Base-by-base conservation (phyloP, 2,888 invertebrate species). In the Noctuana brunneofusca region DNA sequence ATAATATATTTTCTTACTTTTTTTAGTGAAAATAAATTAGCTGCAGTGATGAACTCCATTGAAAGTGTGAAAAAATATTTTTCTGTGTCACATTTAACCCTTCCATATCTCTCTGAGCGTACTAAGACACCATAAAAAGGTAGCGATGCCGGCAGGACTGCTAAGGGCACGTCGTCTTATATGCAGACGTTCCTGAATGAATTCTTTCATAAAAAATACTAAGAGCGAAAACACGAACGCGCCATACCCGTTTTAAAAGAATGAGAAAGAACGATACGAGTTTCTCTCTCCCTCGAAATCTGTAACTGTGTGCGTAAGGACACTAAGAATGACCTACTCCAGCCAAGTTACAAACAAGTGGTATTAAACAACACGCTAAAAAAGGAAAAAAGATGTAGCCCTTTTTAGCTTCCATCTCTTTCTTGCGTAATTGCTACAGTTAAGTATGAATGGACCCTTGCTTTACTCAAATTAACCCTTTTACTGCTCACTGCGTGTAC, bases 401-500 rank as follows among this genome's bases (percentile, higher is more conserved):
- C 49, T 49, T 49, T 49, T 5, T 9, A 48, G n/a, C 22, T 22
- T 11, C 48, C 48, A 12, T 48, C 48, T 48, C 48, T 22, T 22
- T 48, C 22, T n/a, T n/a, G 6, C 12, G 12, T 22, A 46, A 46
- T 46, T 46, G 46, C 18, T 43, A 20, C 8, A 5, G 8, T 16
- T 46, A 20, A 20, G 3, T 48, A 5, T 12, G 8, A 3, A 1
- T 2, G 22, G 16, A 48, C n/a, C 16, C 41, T 22, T 22, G 48
- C 12, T n/a, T 48, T 22, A 22, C 22, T 48, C 24, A 14, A 49
- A 35, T 24, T 50, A 54, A 60, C 60, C 60, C 60, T 60, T 60
- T 60, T 8, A 32, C 16, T 16, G 3, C 20, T 49, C 60, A 24
- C 49, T 38, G 11, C 11, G 60, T 54, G 58, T 75, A 78, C 77